A percentile compares a stretch with the other conserved stretches of the same genome.
Evolutionary conservation across 2,113 vertebrate species (phyloP).

Genomic region (Gallinago jamesoni): DNA sequence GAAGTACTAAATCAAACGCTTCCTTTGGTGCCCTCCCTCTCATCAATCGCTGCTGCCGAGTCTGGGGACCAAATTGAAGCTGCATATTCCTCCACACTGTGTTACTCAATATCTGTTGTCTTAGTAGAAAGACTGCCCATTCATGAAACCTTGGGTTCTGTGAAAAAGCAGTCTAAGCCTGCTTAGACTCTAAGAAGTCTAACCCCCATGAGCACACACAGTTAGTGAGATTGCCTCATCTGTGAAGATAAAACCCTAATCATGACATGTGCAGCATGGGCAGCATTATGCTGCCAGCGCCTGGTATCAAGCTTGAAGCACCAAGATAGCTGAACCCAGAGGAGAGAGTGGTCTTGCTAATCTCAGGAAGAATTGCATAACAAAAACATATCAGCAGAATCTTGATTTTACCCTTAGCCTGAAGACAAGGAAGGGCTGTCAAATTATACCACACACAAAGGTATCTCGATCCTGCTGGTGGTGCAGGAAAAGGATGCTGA

Average conservation of each 20-base stretch:
- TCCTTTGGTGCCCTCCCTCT: neutral
- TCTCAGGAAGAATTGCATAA: neutral
- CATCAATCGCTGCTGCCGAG: neutral
- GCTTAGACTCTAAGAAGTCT: neutral
- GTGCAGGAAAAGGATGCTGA: neutral
- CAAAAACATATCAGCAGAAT: neutral
- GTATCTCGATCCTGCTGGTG: fast-evolving
- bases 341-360: neutral
- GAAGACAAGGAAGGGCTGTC: neutral
- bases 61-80: neutral
- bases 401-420: neutral
- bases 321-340: neutral
- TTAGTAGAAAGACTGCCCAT: neutral
- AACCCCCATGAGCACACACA: neutral
- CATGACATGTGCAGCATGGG: fast-evolving
- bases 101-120: neutral
- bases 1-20: neutral
- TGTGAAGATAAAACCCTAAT: neutral
- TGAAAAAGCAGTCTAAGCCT: neutral
- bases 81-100: fast-evolving
- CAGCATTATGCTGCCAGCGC: fast-evolving
- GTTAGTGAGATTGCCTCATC: neutral
- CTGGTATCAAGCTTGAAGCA: neutral
- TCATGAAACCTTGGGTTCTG: neutral
- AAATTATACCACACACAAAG: neutral